Evolutionary conservation across 2,888 invertebrate species (phyloP).

Genomic region (Sesia bembeciformis): DNA sequence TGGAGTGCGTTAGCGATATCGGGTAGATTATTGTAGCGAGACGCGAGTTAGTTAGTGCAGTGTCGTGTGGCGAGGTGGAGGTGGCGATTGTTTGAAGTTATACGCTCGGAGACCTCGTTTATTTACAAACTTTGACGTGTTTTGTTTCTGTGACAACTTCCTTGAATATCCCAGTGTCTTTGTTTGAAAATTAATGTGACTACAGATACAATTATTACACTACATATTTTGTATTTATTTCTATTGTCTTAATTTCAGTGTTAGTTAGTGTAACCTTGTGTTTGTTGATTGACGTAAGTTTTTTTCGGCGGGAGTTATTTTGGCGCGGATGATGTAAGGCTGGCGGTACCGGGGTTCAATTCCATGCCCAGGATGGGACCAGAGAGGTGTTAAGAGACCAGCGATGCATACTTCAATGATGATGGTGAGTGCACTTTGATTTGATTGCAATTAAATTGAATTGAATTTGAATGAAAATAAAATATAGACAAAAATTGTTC

Average conservation of each 20-base stretch:
- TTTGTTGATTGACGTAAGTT: slow-evolving; percentile 57
- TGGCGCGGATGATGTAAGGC: slow-evolving; percentile 62
- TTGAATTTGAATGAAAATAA: too few species aligned
- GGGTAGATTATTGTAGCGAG: slow-evolving; percentile 24
- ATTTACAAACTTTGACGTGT: slow-evolving; percentile 65
- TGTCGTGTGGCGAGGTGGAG: slow-evolving; percentile 25
- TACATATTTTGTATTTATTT: slow-evolving; percentile 3
- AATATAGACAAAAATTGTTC: too few species aligned
- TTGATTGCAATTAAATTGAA: too few species aligned
- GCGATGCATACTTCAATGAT: slow-evolving; percentile 67
- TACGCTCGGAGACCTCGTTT: slow-evolving; percentile 32
- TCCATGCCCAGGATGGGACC: slow-evolving; percentile 40
- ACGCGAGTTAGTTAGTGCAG: slow-evolving; percentile 34
- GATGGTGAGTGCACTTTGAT: slow-evolving; percentile 45
- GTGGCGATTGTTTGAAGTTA: slow-evolving; percentile 22
- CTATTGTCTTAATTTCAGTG: slow-evolving; percentile 31
- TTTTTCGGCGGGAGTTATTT: slow-evolving; percentile 54
- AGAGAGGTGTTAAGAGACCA: slow-evolving; percentile 25
- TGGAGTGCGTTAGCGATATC: slow-evolving; percentile 36
- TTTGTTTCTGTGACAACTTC: slow-evolving; percentile 43
- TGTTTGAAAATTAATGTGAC: neutral
- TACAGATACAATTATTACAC: neutral
- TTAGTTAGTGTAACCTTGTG: slow-evolving; percentile 62
- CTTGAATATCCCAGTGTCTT: neutral
- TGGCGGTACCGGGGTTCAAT: slow-evolving; percentile 45